These are phyloP conservation scores for Agrochola lychnidis DNA, from an alignment of 2,888 invertebrate species.

Conservation along the genomic window DNA sequence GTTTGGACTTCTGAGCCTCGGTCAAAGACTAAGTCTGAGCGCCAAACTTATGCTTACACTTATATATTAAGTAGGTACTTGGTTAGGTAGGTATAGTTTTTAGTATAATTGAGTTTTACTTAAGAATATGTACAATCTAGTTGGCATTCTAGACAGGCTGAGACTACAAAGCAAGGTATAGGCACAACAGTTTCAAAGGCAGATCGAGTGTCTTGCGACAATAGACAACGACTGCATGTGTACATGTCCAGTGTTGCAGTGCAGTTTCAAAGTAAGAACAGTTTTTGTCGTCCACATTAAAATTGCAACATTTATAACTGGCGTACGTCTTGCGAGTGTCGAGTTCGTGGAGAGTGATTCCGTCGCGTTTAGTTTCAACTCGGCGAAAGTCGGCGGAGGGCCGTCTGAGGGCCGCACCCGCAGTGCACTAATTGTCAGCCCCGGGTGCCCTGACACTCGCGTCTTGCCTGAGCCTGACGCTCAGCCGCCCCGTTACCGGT, in stretches of 20 bases:
- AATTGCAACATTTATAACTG: slow-evolving; percentile 63
- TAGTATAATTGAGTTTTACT: too few relatives aligned
- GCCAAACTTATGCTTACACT: neutral
- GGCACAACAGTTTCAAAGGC: slow-evolving; percentile 16
- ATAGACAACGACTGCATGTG: slow-evolving; percentile 11
- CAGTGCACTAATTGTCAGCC: slow-evolving; percentile 82
- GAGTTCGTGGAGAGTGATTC: slow-evolving; percentile 69
- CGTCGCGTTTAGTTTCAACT: slow-evolving; percentile 78
- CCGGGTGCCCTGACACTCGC: slow-evolving; percentile 66
- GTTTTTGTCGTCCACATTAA: slow-evolving; percentile 55
- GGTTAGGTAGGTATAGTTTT: neutral
- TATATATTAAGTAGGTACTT: neutral
- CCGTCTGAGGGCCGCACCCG: slow-evolving; percentile 76
- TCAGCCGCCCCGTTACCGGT: slow-evolving; percentile 44
- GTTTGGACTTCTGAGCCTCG: too few relatives aligned
- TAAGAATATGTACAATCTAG: neutral
- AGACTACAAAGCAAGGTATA: neutral
- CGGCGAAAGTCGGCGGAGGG: slow-evolving; percentile 73
- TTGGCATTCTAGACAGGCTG: neutral
- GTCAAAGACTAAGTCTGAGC: too few relatives aligned
- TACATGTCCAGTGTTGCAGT: slow-evolving; percentile 5
- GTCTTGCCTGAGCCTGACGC: slow-evolving; percentile 51
- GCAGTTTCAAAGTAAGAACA: slow-evolving; percentile 20
- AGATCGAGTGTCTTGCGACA: slow-evolving; percentile 21
- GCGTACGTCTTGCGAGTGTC: slow-evolving; percentile 53